Percentiles rank a stretch among this genome's conserved stretches.
Conservation (phyloP, 2,113 vertebrate genomes). For the Cyrtonyx montezumae region DNA sequence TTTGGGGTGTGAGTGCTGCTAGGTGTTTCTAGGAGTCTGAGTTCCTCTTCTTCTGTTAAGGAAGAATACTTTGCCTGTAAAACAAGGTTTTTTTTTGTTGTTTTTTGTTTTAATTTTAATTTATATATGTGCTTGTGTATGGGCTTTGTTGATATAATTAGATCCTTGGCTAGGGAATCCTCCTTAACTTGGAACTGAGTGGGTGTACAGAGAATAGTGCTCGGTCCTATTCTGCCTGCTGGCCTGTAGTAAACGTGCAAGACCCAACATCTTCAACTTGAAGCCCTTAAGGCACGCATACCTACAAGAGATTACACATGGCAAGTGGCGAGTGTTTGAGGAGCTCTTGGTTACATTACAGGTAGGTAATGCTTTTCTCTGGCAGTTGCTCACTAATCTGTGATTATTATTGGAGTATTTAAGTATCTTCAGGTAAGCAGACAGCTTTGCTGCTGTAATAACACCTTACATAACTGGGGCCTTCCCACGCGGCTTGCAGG, state of each 20-base stretch:
- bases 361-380: neutral
- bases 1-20: neutral
- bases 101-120: neutral
- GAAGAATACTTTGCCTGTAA: neutral
- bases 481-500: neutral
- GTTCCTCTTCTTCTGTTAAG: neutral
- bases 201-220: neutral
- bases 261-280: neutral
- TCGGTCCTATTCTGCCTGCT: neutral
- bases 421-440: constrained; percentile 52
- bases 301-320: accelerated
- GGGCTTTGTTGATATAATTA: neutral
- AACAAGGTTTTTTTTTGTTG: neutral
- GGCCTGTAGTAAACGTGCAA: neutral
- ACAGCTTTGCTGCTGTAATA: constrained; percentile 52
- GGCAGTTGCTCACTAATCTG: neutral
- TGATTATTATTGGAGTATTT: constrained; percentile 49
- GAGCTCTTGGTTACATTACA: neutral
- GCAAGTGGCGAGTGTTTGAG: neutral
- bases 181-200: accelerated
- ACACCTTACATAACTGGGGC: constrained; percentile 20
- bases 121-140: too few species aligned
- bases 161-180: neutral
- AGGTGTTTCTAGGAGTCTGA: neutral
- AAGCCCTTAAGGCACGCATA: accelerated